Evolutionary conservation across 92 coral and sea anemone genomes (phyloP), one percentile per base, ranked within the genome.

Genomic region (Palythoa heliodiscus): DNA sequence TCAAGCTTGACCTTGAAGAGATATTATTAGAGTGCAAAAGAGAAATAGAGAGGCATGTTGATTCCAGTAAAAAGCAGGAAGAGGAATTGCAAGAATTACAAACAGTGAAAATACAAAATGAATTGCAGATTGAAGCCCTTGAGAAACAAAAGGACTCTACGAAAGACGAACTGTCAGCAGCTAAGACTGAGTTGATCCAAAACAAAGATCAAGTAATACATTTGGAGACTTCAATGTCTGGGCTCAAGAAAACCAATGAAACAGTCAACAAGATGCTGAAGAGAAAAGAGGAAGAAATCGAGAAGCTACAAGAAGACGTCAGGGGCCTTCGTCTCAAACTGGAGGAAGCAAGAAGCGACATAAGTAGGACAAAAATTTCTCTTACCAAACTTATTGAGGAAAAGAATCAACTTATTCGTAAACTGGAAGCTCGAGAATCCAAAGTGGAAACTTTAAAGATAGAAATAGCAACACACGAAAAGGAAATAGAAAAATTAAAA

Each of bases 151-250:
- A 77, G 23, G 69, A 35, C 10, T 35, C 70, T 0, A 77, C 54
- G 9, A 77, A 77, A 19, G 82, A 77, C 17, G 20, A 77, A 40
- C 52, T 77, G 24, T 54, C 82, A 0, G 70, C 48, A 53, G 52
- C 69, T 37, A 77, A 60, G 15, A 25, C 67, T 54, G 70, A 77
- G 39, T 0, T 24, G 16, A 55, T 77, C 50, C 68, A 19, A 25
- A 77, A 37, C 70, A 77, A 77, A 63, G 69, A 77, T 24, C 50
- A 29, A 77, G 69, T 77, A 24, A 77, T 77, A 24, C 24, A 77
- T 15, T 66, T 77, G 53, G 82, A 77, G 48, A 35, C 25, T 25
- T 57, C 82, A n/a, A 14, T 77, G 69, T 57, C 70, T 57, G 82
- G 68, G 2, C 70, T 53, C 68, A 77, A 55, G 69, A 77, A 77